Base-by-base conservation (phyloP, 2,888 invertebrate species). In the Poecilobothrus nobilitatus region DNA sequence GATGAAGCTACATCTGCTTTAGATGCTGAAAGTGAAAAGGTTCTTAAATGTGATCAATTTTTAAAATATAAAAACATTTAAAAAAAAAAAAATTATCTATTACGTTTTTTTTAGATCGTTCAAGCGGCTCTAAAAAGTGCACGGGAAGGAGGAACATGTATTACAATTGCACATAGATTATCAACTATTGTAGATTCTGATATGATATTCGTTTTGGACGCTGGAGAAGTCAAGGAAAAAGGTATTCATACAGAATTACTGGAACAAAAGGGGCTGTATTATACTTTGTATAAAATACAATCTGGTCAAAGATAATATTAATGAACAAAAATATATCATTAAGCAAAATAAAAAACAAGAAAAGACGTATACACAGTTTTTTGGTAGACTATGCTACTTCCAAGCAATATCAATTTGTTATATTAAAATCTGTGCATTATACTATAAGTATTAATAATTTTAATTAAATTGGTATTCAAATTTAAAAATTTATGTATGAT, bases 1-100 rank as follows among this genome's bases (percentile, higher is more conserved):
- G 94, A 94, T 76, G 94, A 94, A 80, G 93, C 93, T 1, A 94
- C 94, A 2, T 93, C 93, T 21, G 94, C 94, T 9, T 81, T 94
- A 67, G 94, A 94, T 78, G 88, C 89, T 1, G 90, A 92, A 81
- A 93, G 91, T 79, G 95, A 95, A 83, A 90, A 88, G 84, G 89
- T 89, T 78, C 1, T 4, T 4, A 27, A 27, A 27, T 27, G 2
- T 27, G 27, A 27, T 37, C n/a, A n/a, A 53, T 20, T 37, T 10
- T 22, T 20, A 63, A 4, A 9, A 0, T n/a, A n/a, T n/a, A 33
- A 15, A 12, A 8, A 34, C 44, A 10, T 12, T 63, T 63, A 5
- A 6, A 63, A 10, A n/a, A 21, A 12, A 12, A 37, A 53, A 15
- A 15, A 18, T 12, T 2, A n/a, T n/a, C n/a, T 18, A 53, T 53